Percentiles rank a stretch among this genome's conserved stretches.
Conservation (phyloP, 2,113 vertebrate species). For the Galeopterus variegatus region DNA sequence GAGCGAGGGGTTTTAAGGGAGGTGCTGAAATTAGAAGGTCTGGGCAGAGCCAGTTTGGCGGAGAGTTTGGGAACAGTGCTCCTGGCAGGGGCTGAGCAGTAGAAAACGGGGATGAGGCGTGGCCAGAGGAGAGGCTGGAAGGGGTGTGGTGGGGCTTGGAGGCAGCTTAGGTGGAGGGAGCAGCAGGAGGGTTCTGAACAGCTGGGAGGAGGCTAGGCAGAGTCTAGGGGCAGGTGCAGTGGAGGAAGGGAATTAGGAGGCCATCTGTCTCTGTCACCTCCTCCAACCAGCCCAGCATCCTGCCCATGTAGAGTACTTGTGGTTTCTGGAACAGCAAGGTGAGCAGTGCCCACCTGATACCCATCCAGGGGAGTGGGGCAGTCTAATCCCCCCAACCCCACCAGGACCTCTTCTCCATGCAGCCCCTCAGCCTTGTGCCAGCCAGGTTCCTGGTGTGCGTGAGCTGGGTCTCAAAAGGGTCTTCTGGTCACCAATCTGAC, state of each 20-base stretch:
- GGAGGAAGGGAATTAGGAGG: neutral
- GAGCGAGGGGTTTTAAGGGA: too few species aligned
- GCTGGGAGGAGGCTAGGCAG: neutral
- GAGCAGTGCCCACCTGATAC: neutral
- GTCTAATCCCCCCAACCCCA: neutral
- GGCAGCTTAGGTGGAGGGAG: too few species aligned
- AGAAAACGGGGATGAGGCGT: too few species aligned
- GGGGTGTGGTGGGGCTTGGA: too few species aligned
- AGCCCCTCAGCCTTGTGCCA: neutral
- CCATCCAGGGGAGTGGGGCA: neutral
- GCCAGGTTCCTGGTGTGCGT: neutral
- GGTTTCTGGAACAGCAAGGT: neutral
- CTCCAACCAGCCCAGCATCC: neutral
- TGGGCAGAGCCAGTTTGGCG: neutral
- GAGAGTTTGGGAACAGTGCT: neutral
- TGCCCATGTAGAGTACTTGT: neutral
- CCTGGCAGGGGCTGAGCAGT: neutral
- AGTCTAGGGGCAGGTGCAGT: neutral
- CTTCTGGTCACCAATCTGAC: neutral
- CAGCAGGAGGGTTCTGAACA: neutral
- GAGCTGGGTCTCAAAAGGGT: neutral
- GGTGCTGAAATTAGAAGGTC: neutral
- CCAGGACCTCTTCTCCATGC: neutral
- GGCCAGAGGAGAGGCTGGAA: neutral
- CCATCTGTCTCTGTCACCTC: neutral